Evolutionary conservation across 2,888 invertebrate species (phyloP).

Genomic region (Cataglyphis livida): DNA sequence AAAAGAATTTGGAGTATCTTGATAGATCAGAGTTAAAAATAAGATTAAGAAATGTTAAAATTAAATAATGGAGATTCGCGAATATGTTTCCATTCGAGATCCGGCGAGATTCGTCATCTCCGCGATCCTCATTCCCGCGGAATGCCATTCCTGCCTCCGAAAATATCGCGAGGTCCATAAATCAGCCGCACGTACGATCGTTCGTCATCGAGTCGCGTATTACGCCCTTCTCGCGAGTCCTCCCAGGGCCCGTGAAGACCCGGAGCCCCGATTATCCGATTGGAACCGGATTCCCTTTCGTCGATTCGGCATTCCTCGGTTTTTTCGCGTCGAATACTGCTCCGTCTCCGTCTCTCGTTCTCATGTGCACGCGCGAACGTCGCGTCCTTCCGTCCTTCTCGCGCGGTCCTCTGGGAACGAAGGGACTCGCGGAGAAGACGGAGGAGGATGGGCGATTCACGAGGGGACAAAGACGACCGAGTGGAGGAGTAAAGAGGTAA

Average conservation of each 20-base stretch:
- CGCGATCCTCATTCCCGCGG: conserved; percentile 20
- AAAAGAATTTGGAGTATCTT: background rate
- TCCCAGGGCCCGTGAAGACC: conserved; percentile 50
- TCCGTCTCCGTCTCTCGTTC: conserved; percentile 54
- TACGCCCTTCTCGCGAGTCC: conserved; percentile 59
- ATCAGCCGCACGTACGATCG: conserved; percentile 51
- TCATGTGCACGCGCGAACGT: conserved; percentile 24
- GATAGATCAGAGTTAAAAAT: background rate
- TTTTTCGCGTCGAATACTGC: conserved; percentile 76
- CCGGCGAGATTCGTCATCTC: conserved; percentile 10
- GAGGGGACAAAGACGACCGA: conserved; percentile 72
- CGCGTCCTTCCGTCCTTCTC: conserved; percentile 45
- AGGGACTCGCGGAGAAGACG: conserved; percentile 56
- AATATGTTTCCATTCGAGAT: conserved; percentile 2
- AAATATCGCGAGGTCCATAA: conserved; percentile 43
- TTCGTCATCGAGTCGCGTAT: conserved; percentile 63
- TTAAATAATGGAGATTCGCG: background rate
- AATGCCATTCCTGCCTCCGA: conserved; percentile 38
- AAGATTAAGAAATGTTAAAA: background rate
- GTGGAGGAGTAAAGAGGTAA: conserved; percentile 74
- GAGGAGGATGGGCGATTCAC: conserved; percentile 55
- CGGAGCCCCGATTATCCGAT: conserved; percentile 71
- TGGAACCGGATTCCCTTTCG: conserved; percentile 79
- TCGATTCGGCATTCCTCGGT: conserved; percentile 79
- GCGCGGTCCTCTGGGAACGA: conserved; percentile 52